Base-by-base conservation (phyloP, 1,140 invertebrate genomes). In the Trichonephila clavipes region DNA sequence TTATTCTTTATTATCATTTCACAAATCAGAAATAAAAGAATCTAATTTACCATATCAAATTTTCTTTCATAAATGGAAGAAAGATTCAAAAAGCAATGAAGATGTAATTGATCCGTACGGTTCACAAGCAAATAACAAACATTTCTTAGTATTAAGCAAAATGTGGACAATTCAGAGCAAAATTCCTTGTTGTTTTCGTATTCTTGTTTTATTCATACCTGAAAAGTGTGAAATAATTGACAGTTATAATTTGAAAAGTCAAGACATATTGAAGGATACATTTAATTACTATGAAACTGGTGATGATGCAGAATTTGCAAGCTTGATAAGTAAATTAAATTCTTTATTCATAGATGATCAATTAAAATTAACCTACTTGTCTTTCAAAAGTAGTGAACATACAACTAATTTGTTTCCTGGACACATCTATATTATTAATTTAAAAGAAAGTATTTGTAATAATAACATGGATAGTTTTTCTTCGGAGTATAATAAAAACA, bases 231-330 rank as follows among this genome's bases (percentile, higher is more conserved):
- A 77, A 28, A 77, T 1, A 24, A 16, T 18, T 5, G 51, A 24
- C 58, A 5, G n/a, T 14, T 59, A 5, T 16, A 21, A 12, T 7
- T 14, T 24, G 8, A n/a, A 59, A 59, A 85, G 58, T 16, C 8
- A 59, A 58, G 58, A 44, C 14, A 59, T 85, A 21, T 58, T 24
- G 44, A n/a, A 85, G 0, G 14, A 24, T 24, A 59, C 82, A 24
- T 85, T 85, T 85, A 85, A 85, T 59, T 82, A 44, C 58, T 82
- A 82, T 51, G 77, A 82, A 19, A 59, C 44, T 59, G 82, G 18
- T 24, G 82, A 85, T 59, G 82, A 85, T 85, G 21, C 10, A n/a
- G 82, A 85, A 59, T 85, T 85, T 18, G 51, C 82, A n/a, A 59
- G 58, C 24, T 85, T 85, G n/a, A 85, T 85, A 58, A 85, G 14